These are phyloP conservation scores for Meteorus cinctellus DNA, from an alignment of 2,888 invertebrate genomes.

Conservation along the genomic window DNA sequence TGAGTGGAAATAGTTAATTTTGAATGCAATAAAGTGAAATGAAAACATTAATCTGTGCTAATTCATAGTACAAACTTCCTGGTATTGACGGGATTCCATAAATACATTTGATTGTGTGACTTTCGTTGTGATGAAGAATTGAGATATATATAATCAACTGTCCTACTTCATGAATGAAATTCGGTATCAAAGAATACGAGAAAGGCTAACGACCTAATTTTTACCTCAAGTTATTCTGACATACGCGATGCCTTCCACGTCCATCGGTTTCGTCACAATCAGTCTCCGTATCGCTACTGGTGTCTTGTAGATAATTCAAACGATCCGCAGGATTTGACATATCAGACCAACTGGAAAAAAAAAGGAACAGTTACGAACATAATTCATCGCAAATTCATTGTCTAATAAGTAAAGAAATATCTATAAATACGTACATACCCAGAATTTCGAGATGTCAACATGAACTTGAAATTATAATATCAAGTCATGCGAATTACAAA, in stretches of 20 bases:
- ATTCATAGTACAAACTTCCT: slow-evolving; percentile 22
- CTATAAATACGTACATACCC: too few species aligned
- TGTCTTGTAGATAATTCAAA: slow-evolving; percentile 76
- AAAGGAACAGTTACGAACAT: not conserved
- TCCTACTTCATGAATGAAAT: not conserved
- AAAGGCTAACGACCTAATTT: slow-evolving; percentile 37
- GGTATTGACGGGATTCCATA: not conserved
- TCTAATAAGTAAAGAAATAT: too few species aligned
- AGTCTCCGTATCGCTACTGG: slow-evolving; percentile 88
- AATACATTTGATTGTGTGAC: not conserved
- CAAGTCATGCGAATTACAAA: too few species aligned
- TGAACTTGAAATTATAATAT: too few species aligned
- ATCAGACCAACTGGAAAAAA: slow-evolving; percentile 65
- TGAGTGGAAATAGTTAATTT: not conserved
- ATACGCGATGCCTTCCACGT: slow-evolving; percentile 78
- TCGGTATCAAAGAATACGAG: not conserved
- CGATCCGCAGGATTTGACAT: slow-evolving; percentile 71
- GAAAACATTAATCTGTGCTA: not conserved
- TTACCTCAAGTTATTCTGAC: slow-evolving; percentile 83
- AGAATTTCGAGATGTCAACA: too few species aligned
- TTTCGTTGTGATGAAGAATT: not conserved
- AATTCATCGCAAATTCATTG: not conserved
- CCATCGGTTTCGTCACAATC: slow-evolving; percentile 86
- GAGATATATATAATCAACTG: not conserved
- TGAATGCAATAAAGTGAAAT: not conserved